phyloP scores from a whole-genome alignment of 2,888 invertebrate species.

The Argyra leucocephala region DNA sequence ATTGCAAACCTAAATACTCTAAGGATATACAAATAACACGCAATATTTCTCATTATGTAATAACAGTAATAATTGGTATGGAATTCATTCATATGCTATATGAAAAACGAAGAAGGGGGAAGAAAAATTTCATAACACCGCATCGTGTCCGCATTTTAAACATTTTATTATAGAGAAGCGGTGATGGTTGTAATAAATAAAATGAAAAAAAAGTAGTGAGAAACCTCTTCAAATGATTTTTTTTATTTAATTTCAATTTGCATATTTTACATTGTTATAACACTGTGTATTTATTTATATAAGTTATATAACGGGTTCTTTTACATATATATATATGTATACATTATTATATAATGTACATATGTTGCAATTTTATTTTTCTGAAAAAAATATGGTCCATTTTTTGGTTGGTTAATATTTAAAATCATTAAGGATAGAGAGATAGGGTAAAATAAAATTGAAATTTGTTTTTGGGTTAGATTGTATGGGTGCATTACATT shows the following conservation, averaged over 20 bases:
- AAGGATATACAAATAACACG: background rate
- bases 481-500: too few species aligned
- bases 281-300: background rate
- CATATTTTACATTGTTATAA: background rate
- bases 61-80: background rate
- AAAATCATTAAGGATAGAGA: too few species aligned
- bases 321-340: too few species aligned
- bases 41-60: slow-evolving; percentile 1
- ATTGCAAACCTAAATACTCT: background rate
- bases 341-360: background rate
- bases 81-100: background rate
- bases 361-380: background rate
- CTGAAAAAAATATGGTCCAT: background rate
- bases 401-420: too few species aligned
- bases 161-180: too few species aligned
- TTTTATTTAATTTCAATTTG: slow-evolving; percentile 6
- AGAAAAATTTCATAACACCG: background rate
- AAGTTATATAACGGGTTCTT: background rate
- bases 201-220: background rate
- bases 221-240: slow-evolving; percentile 1
- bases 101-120: background rate
- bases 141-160: too few species aligned
- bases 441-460: too few species aligned
- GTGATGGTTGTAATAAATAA: background rate
- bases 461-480: too few species aligned